A percentile compares a stretch with the other conserved stretches of the same genome.
Conservation (phyloP, 2,888 invertebrate species). For the Cosmia trapezina region DNA sequence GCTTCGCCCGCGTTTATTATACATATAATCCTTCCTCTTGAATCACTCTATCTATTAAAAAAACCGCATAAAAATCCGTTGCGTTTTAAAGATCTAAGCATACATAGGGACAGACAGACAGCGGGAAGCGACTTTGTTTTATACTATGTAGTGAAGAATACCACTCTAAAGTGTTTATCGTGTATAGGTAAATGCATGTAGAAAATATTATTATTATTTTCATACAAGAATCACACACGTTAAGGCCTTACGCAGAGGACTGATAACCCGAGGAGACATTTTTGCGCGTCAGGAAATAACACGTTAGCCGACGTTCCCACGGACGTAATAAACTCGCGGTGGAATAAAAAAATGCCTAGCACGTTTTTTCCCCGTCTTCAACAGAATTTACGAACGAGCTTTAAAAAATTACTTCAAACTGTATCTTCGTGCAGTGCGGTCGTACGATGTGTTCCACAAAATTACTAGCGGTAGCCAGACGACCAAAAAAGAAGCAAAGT, state of each 20-base stretch:
- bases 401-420: background rate
- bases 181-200: background rate
- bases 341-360: too few species aligned
- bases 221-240: conserved; percentile 8
- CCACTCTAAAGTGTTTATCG: background rate
- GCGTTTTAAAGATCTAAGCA: too few species aligned
- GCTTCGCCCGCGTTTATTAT: too few species aligned
- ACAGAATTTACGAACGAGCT: background rate
- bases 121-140: too few species aligned
- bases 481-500: background rate
- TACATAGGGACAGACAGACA: too few species aligned
- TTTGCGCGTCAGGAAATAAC: background rate
- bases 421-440: background rate
- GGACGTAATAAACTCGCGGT: too few species aligned
- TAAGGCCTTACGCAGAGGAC: background rate
- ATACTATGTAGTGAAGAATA: too few species aligned
- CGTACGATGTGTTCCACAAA: background rate
- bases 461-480: background rate
- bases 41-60: too few species aligned
- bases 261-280: background rate
- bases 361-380: background rate
- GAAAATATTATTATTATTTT: conserved; percentile 20
- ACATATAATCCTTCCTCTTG: too few species aligned
- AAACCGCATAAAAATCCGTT: too few species aligned
- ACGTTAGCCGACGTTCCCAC: too few species aligned